These are phyloP conservation scores for Rhinoptilus africanus DNA, from an alignment of 2,113 vertebrate species.

Conservation along the genomic window DNA sequence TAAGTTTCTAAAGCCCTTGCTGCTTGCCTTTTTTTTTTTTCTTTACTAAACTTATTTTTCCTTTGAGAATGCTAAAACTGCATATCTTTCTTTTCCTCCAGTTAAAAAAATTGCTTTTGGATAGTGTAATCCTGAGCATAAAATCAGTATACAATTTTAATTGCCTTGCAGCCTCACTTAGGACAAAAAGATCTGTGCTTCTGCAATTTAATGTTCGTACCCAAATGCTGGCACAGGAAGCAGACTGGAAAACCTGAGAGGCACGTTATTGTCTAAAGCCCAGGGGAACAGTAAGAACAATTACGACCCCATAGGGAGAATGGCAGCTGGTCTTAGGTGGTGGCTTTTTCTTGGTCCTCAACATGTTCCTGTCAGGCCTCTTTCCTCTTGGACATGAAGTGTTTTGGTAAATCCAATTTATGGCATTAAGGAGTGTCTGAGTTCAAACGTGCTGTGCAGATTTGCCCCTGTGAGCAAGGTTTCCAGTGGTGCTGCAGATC, in stretches of 20 bases:
- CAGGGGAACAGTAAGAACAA: background rate
- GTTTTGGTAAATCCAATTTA: background rate
- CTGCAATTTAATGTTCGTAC: background rate
- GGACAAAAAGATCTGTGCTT: background rate
- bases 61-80: background rate
- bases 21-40: background rate
- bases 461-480: background rate
- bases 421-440: background rate
- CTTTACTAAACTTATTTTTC: background rate
- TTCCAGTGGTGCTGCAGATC: background rate
- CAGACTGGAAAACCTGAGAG: background rate
- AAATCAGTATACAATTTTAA: background rate
- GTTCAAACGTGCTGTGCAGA: background rate
- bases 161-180: background rate
- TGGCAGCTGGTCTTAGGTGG: background rate
- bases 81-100: background rate
- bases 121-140: background rate
- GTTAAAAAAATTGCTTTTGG: background rate
- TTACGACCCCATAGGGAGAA: background rate
- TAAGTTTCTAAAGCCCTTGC: background rate
- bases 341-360: background rate
- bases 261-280: background rate
- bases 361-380: background rate
- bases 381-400: background rate
- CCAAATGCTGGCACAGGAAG: background rate